phyloP scores from a whole-genome alignment of 2,888 invertebrate species.

The Ernsta delagoae region DNA sequence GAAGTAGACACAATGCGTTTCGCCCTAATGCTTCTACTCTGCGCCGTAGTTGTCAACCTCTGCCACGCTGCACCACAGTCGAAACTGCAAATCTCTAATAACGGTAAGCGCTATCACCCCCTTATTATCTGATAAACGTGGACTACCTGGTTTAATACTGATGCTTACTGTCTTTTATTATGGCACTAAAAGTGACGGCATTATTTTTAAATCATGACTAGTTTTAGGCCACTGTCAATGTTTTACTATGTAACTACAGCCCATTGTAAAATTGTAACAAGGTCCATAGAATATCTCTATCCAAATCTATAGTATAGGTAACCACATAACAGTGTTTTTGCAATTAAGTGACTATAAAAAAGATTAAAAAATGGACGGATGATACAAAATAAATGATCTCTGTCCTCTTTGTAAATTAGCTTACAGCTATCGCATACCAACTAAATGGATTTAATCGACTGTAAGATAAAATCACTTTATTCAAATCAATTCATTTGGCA shows the following conservation, averaged over 20 bases:
- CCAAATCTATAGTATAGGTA: neutral
- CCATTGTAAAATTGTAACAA: neutral
- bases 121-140: too few species aligned
- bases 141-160: too few species aligned
- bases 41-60: conserved; percentile 45
- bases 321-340: neutral
- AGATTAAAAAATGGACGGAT: neutral
- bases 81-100: conserved; percentile 58
- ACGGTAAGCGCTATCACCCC: conserved; percentile 55
- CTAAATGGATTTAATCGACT: neutral
- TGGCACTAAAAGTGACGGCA: too few species aligned
- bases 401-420: neutral
- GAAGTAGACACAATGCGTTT: conserved; percentile 58
- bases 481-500: too few species aligned
- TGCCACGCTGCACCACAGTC: conserved; percentile 55
- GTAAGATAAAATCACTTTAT: too few species aligned
- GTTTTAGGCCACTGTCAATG: neutral
- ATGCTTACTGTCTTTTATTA: too few species aligned
- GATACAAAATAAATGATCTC: neutral
- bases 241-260: neutral
- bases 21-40: conserved; percentile 49
- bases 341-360: neutral
- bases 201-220: too few species aligned
- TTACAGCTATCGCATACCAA: neutral
- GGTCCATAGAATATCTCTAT: neutral